Percentiles rank a stretch among this genome's conserved stretches.
Evolutionary conservation across 2,888 invertebrate species (phyloP).

Genomic region (Himalopsyche anomala): DNA sequence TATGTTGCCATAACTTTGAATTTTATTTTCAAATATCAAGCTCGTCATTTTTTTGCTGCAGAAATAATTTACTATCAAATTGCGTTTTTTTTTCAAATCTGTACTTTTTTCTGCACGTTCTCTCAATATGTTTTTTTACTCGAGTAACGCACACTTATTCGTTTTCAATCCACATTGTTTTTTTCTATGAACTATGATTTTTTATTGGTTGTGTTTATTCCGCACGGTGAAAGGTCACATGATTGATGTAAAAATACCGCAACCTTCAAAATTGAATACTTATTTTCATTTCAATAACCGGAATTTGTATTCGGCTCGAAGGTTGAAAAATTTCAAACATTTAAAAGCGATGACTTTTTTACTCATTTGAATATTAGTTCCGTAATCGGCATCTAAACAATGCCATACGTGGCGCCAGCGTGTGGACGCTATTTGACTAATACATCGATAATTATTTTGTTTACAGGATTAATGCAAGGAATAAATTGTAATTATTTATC

Average conservation of each 20-base stretch:
- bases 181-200: neutral
- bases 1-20: neutral
- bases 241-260: constrained; percentile 38
- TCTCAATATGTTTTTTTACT: no score
- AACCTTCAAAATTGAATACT: constrained; percentile 37
- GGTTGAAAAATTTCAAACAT: constrained; percentile 37
- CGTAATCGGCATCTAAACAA: neutral
- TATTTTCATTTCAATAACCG: constrained; percentile 37
- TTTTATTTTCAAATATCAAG: no score
- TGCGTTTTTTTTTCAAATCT: no score
- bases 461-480: no score
- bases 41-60: no score
- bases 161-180: constrained; percentile 21
- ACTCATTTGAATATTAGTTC: constrained; percentile 35
- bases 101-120: no score
- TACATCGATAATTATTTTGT: no score
- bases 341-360: constrained; percentile 25
- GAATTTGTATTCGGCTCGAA: constrained; percentile 32
- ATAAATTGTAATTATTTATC: no score
- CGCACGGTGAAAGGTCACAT: constrained; percentile 21
- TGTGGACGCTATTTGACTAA: neutral
- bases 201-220: neutral
- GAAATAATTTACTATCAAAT: no score
- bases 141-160: no score
- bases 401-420: neutral